Evolutionary conservation across 2,797 vertebrate genomes (phyloP).

Genomic region (Gymnoscopelus microlampas): DNA sequence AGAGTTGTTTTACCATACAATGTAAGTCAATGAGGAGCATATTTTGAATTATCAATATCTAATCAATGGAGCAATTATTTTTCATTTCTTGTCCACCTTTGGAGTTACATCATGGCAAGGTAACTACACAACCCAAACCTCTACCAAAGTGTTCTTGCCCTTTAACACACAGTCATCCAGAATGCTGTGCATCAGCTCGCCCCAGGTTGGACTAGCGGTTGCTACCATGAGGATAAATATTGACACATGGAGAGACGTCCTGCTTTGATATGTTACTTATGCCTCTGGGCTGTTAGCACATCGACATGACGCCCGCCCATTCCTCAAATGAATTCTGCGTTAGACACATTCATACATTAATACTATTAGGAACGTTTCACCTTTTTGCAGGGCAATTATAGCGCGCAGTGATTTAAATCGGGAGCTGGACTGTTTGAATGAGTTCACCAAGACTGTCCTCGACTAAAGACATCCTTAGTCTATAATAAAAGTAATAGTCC

Average conservation of each 20-base stretch:
- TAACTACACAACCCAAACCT: too few species aligned
- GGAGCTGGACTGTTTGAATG: slow-evolving; percentile 50
- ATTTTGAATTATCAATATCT: too few species aligned
- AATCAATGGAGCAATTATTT: too few species aligned
- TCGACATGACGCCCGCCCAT: slow-evolving; percentile 67
- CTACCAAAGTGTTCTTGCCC: too few species aligned
- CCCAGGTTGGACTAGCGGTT: slow-evolving; percentile 34
- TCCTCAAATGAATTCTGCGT: slow-evolving; percentile 66
- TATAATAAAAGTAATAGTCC: too few species aligned
- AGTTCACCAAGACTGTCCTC: slow-evolving; percentile 40
- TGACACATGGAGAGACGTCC: slow-evolving; percentile 68
- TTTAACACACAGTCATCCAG: slow-evolving; percentile 33
- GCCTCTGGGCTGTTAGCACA: slow-evolving; percentile 67
- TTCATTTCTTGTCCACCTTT: too few species aligned
- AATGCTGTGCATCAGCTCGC: slow-evolving; percentile 52
- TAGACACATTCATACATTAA: slow-evolving; percentile 70
- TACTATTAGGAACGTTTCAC: slow-evolving; percentile 57
- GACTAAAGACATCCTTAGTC: slow-evolving; percentile 8
- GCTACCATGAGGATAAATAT: slow-evolving; percentile 65
- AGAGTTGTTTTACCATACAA: too few species aligned
- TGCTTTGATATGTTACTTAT: slow-evolving; percentile 75
- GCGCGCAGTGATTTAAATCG: slow-evolving; percentile 38
- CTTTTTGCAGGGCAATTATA: slow-evolving; percentile 73
- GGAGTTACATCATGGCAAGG: too few species aligned
- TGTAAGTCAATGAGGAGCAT: too few species aligned